phyloP scores from a whole-genome alignment of 1,140 invertebrate species.

The Pogonus chalceus region DNA sequence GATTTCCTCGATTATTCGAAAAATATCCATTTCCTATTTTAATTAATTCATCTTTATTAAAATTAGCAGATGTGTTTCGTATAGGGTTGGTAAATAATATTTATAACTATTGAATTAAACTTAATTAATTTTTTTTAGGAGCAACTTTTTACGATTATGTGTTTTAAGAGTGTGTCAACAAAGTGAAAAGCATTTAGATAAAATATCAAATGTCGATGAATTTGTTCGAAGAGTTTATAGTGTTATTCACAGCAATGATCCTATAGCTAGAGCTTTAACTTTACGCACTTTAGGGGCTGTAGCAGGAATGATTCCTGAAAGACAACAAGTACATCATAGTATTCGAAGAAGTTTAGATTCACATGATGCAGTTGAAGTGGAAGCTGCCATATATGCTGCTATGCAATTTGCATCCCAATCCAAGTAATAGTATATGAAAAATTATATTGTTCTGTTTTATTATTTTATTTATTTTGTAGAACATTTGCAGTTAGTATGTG shows the following conservation, averaged over 20 bases:
- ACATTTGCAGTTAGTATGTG: slow-evolving; percentile 94
- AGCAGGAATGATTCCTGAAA: slow-evolving; percentile 84
- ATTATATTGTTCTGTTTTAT: neutral
- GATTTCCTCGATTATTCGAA: slow-evolving; percentile 88
- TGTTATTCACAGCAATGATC: slow-evolving; percentile 95
- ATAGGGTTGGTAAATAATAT: slow-evolving; percentile 50
- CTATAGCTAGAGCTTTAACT: slow-evolving; percentile 83
- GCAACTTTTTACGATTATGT: slow-evolving; percentile 86
- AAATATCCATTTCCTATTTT: slow-evolving; percentile 97
- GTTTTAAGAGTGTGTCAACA: slow-evolving; percentile 90
- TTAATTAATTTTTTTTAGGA: slow-evolving; percentile 45
- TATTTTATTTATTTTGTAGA: slow-evolving; percentile 38
- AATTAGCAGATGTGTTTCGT: slow-evolving; percentile 89
- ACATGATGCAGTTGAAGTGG: slow-evolving; percentile 88
- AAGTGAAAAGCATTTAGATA: slow-evolving; percentile 92
- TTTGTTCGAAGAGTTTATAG: slow-evolving; percentile 88
- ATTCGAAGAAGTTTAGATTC: slow-evolving; percentile 87
- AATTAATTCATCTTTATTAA: slow-evolving; percentile 92
- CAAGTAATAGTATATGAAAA: slow-evolving; percentile 45
- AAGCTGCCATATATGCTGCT: slow-evolving; percentile 91
- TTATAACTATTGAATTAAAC: neutral
- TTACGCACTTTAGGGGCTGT: slow-evolving; percentile 84
- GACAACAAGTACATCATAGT: slow-evolving; percentile 90
- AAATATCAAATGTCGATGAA: slow-evolving; percentile 93
- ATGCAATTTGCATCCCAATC: slow-evolving; percentile 87